Base-by-base conservation (phyloP, 1,140 invertebrate species). In the Drosophila tropicalis region DNA sequence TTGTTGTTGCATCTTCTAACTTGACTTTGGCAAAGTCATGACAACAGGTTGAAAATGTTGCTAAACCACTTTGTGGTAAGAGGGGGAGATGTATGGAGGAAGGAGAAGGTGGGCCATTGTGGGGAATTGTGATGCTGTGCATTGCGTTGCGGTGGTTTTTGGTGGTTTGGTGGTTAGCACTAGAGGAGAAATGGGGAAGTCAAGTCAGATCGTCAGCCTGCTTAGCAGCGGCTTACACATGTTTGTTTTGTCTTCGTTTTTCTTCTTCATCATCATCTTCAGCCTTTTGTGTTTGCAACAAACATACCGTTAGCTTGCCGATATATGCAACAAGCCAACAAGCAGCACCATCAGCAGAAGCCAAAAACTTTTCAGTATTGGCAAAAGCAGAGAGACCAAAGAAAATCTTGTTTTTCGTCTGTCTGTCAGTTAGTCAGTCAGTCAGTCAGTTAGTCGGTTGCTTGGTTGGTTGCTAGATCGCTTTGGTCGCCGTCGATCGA, bases 1-100 rank as follows among this genome's bases (percentile, higher is more conserved):
- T 51, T 72, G 58, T 13, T 70, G 65, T 79, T 81, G 79, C 36
- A 70, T 82, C 75, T 80, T 70, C 70, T 87, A 89, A 84, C 85
- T 87, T 83, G 83, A 89, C 84, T 87, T 87, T 87, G 84, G 84
- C 85, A 84, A 87, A 87, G 84, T 87, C 84, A 87, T 89, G 84
- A 84, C 85, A 85, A 87, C 84, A 87, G 84, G 84, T 87, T 87
- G 70, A 87, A 87, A 89, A 89, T 87, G 80, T 90, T 74, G 84
- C 84, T 78, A 72, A 62, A 79, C 84, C 89, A 89, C 84, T 87
- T 87, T 75, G 68, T 73, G 71, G 75, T 67, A 65, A 76, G 22
- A 25, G 22, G 22, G 22, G 22, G 3, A 25, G 22, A 25, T 25
- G 22, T 25, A 3, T 25, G 22, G 22, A 25, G 22, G 22, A 25